Conservation (phyloP, 2,113 vertebrate genomes). For the Labrus mixtus region DNA sequence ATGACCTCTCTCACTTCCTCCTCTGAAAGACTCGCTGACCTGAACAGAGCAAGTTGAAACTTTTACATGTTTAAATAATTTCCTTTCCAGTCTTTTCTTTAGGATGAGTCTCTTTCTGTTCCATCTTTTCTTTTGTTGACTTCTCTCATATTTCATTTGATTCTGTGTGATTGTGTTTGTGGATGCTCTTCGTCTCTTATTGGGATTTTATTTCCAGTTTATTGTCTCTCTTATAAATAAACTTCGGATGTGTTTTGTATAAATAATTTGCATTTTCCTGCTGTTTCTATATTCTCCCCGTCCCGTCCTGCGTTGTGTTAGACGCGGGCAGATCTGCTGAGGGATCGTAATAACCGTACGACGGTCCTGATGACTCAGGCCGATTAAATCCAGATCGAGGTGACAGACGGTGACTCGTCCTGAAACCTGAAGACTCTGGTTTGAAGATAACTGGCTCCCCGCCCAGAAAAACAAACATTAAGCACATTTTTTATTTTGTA, state of each 20-base stretch:
- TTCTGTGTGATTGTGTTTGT: too few species aligned
- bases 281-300: background rate
- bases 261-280: background rate
- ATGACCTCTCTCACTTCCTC: slow-evolving; percentile 9
- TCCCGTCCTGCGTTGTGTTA: background rate
- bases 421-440: slow-evolving; percentile 8
- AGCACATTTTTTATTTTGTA: background rate
- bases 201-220: background rate
- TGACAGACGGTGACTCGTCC: slow-evolving; percentile 4
- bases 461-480: background rate
- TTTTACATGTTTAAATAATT: too few species aligned
- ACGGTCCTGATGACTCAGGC: slow-evolving; percentile 14
- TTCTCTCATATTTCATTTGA: too few species aligned
- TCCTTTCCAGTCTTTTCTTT: too few species aligned
- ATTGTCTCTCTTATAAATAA: too few species aligned
- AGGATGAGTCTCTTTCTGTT: too few species aligned
- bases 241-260: too few species aligned
- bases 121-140: too few species aligned
- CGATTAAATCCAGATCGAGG: slow-evolving; percentile 11
- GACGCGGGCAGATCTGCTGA: slow-evolving; percentile 17
- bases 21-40: background rate
- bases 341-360: slow-evolving; percentile 10
- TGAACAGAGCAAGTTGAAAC: background rate
- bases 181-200: too few species aligned
- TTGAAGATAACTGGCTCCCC: background rate